Base-by-base conservation (phyloP, 2,797 vertebrate species). In the Enoplosus armatus region DNA sequence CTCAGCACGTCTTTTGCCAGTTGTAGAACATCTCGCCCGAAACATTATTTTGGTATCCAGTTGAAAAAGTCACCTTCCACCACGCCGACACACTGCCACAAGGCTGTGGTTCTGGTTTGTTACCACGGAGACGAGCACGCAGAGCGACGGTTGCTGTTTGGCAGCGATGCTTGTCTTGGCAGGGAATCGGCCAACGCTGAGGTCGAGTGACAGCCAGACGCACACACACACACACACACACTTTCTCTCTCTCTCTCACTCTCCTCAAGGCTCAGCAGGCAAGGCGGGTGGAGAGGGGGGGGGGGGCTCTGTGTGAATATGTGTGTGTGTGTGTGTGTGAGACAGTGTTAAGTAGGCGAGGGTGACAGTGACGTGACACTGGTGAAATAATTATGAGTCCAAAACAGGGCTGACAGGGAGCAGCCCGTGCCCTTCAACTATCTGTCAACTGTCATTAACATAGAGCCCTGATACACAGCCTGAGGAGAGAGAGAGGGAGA, bases 341-440 rank as follows among this genome's bases (percentile, higher is more conserved):
- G 93, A 87, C 95, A 96, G 95, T 95, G 96, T 96, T 97, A 96
- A 96, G 96, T 95, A 96, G 96, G 96, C 96, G 92, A 96, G 96
- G 97, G 95, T 98, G 98, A 99, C 98, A 99, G 97, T 97, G 96
- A 94, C 96, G 97, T 99, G 98, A 98, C 98, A 98, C 97, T 93
- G 96, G 97, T 97, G 97, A 98, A 98, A 98, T 99, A 99, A 99
- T 99, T 98, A 99, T 98, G 97, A 99, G 98, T 97, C 98, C 98
- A 98, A 98, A 98, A 97, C 95, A 94, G 96, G 96, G 97, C 97
- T 97, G 97, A 98, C 97, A 98, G 97, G 96, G 97, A 98, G 97
- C 97, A 97, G 97, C 97, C 97, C 96, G 93, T 95, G 96, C 95
- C 97, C 97, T 98, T 98, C 97, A 98, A 97, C 97, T 96, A 96